Percentiles rank a stretch among this genome's conserved stretches.
Conservation (phyloP, 2,888 invertebrate species). For the Elysia crispata region DNA sequence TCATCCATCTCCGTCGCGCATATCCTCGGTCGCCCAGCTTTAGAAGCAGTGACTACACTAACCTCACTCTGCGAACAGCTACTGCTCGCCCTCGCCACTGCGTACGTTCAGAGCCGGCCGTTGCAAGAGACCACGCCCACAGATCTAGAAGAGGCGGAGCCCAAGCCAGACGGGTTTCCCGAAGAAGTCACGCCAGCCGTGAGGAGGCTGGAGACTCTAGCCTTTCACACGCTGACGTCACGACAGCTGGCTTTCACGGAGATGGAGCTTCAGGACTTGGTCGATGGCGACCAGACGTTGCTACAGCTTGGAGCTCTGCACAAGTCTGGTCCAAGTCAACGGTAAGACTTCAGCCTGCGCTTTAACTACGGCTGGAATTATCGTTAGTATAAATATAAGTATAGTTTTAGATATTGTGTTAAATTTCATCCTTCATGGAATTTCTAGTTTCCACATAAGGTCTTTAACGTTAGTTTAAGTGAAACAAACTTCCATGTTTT, state of each 20-base stretch:
- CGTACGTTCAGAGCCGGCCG: background rate
- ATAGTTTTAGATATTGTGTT: too few species aligned
- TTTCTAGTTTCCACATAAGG: too few species aligned
- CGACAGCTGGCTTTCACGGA: slow-evolving; percentile 54
- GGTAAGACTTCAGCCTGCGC: too few species aligned
- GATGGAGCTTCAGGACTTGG: slow-evolving; percentile 53
- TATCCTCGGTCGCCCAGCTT: too few species aligned
- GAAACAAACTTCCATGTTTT: too few species aligned
- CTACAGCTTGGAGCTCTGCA: slow-evolving; percentile 59
- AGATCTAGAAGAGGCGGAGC: background rate
- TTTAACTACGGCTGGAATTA: too few species aligned
- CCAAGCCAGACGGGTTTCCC: background rate
- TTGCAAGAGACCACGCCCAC: too few species aligned
- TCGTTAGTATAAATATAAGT: too few species aligned
- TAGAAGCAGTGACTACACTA: too few species aligned
- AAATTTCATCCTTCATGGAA: too few species aligned
- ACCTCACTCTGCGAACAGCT: background rate
- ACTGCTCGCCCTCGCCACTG: background rate
- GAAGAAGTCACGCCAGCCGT: slow-evolving; percentile 55
- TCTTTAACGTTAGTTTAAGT: too few species aligned
- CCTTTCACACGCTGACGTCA: slow-evolving; percentile 54
- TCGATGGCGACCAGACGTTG: slow-evolving; percentile 51
- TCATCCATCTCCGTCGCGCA: too few species aligned
- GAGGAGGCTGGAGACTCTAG: slow-evolving; percentile 58
- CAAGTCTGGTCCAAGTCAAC: slow-evolving; percentile 44